Percentiles rank a stretch among this genome's conserved stretches.
Evolutionary conservation across 2,113 vertebrate genomes (phyloP).

Genomic region (Eleginops maclovinus): DNA sequence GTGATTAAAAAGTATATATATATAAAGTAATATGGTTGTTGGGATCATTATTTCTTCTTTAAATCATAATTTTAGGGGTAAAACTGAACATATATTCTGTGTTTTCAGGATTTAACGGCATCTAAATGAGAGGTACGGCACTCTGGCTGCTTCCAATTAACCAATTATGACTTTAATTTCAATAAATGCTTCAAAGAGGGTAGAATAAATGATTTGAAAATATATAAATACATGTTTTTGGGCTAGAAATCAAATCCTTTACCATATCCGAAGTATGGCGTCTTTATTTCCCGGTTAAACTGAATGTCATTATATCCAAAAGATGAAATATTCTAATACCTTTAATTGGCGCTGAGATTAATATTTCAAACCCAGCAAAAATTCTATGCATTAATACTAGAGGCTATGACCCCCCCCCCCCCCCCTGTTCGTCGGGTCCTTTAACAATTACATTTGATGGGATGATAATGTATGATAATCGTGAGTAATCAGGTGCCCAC

Average conservation of each 20-base stretch:
- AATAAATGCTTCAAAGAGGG: no score
- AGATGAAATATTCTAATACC: constrained; percentile 62
- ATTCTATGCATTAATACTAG: constrained; percentile 79
- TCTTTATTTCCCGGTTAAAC: constrained; percentile 33
- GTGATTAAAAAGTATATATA: neutral
- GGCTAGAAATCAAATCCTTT: neutral
- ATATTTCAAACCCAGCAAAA: constrained; percentile 78
- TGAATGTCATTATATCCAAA: constrained; percentile 45
- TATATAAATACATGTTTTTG: no score
- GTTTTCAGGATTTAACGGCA: no score
- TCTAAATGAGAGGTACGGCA: no score
- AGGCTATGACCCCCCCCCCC: constrained; percentile 81
- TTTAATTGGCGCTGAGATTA: constrained; percentile 75
- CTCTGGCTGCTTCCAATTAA: no score
- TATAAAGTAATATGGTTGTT: no score
- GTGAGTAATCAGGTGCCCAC: constrained; percentile 93
- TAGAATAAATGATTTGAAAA: no score
- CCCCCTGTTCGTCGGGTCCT: constrained; percentile 75
- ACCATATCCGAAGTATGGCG: constrained; percentile 2
- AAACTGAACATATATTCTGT: no score
- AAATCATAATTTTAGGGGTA: no score
- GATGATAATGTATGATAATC: constrained; percentile 99
- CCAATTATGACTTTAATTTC: no score
- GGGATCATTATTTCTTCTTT: constrained; percentile 10
- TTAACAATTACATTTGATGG: constrained; percentile 94